Percentiles rank a stretch among this genome's conserved stretches.
phyloP scores from a whole-genome alignment of 2,888 invertebrate species.

The Dasypogon diadema region DNA sequence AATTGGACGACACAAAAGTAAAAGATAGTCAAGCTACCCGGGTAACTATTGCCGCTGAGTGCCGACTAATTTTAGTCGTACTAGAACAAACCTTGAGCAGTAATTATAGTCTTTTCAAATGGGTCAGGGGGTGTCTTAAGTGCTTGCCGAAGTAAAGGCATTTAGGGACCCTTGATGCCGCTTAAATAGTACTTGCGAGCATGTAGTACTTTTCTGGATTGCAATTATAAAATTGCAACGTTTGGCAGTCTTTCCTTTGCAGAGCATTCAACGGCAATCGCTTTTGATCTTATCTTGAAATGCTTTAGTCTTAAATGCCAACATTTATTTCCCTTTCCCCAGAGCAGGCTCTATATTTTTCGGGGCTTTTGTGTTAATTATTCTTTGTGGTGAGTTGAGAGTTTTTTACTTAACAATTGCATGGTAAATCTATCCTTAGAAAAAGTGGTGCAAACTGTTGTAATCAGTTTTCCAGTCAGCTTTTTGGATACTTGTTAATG shows the following conservation, averaged over 20 bases:
- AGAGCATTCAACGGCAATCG: neutral
- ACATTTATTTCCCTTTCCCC: no score
- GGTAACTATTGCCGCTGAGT: neutral
- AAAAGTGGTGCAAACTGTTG: no score
- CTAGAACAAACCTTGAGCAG: neutral
- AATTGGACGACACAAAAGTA: neutral
- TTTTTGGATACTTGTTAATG: no score
- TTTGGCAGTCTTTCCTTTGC: neutral
- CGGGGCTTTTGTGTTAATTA: no score
- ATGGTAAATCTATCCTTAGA: no score
- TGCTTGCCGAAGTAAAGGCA: neutral
- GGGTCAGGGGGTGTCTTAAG: neutral
- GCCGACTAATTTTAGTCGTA: neutral
- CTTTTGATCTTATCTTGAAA: neutral
- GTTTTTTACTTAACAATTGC: no score
- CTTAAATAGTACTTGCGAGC: neutral
- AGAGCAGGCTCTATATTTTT: no score
- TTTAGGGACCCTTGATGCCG: neutral
- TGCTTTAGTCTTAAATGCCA: no score
- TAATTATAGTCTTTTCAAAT: neutral
- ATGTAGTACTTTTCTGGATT: neutral
- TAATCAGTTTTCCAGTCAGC: no score
- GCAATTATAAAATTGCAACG: neutral
- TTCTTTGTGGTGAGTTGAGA: no score
- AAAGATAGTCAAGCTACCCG: neutral